phyloP scores from a whole-genome alignment of 2,888 invertebrate species.

The Oscheius sp. region DNA sequence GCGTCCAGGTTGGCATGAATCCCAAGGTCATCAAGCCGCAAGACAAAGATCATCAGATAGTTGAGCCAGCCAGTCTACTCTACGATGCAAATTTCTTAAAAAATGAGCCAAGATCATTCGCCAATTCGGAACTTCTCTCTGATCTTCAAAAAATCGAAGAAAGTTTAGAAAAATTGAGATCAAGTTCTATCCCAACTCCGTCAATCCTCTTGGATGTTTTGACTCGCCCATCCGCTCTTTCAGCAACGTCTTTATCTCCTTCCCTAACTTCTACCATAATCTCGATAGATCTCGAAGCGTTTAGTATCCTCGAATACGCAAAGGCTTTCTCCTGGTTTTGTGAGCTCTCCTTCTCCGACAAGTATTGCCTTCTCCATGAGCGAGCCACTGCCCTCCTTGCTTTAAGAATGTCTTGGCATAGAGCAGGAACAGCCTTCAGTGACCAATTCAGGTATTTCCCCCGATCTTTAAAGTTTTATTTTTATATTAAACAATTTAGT shows the following conservation, averaged over 20 bases:
- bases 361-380: conserved; percentile 23
- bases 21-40: conserved; percentile 5
- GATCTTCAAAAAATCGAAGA: conserved; percentile 12
- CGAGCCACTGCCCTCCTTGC: conserved; percentile 2
- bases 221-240: conserved; percentile 23
- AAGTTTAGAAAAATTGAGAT: conserved; percentile 2
- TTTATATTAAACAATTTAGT: not conserved
- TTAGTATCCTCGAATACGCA: conserved; percentile 15
- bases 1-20: conserved; percentile 36
- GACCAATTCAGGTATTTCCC: not conserved
- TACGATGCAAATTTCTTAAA: not conserved
- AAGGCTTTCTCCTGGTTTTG: conserved; percentile 27
- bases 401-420: conserved; percentile 12
- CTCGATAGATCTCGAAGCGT: conserved; percentile 26
- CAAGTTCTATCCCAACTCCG: not conserved
- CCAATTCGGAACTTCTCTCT: not conserved
- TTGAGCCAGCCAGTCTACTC: conserved; percentile 6
- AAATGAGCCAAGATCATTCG: not conserved
- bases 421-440: not conserved
- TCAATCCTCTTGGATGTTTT: conserved; percentile 19
- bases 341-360: conserved; percentile 25
- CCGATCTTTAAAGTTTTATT: not conserved
- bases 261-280: not conserved
- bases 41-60: conserved; percentile 17
- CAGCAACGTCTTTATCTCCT: not conserved